These are phyloP conservation scores for Aleiodes alternator DNA, from an alignment of 2,888 invertebrate species.

Conservation along the genomic window DNA sequence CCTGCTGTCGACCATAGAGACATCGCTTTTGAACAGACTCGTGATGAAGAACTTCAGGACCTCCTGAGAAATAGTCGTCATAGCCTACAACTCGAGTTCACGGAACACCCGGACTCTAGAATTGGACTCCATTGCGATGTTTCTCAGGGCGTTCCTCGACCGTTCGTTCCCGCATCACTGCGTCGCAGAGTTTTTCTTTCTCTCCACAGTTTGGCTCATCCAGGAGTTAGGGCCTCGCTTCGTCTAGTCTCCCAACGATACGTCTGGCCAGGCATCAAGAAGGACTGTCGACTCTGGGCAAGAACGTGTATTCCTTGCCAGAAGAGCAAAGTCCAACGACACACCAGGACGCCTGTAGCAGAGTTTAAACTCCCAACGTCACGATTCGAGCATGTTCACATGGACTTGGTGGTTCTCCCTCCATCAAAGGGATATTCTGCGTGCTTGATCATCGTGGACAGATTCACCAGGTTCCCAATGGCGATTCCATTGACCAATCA, in stretches of 20 bases:
- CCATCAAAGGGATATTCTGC: too few species aligned
- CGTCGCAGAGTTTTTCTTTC: conserved; percentile 3
- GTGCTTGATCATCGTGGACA: too few species aligned
- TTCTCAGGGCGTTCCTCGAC: conserved; percentile 1
- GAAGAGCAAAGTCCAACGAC: neutral
- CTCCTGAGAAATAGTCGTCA: neutral
- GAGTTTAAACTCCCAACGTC: conserved; percentile 1
- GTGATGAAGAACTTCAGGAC: neutral
- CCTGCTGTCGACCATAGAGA: neutral
- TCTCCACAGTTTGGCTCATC: conserved; percentile 1
- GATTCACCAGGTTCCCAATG: too few species aligned
- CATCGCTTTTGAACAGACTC: neutral
- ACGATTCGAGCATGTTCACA: neutral
- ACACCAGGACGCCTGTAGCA: conserved; percentile 3
- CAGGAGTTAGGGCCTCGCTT: neutral
- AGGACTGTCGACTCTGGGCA: neutral
- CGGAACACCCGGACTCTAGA: neutral
- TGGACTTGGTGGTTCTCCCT: too few species aligned
- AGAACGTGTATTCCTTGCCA: conserved; percentile 14
- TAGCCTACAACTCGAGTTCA: neutral
- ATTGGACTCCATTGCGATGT: neutral
- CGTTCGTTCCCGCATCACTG: neutral
- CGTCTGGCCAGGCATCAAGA: conserved; percentile 14
- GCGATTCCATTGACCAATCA: too few species aligned
- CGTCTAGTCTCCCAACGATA: neutral